A percentile compares a stretch with the other conserved stretches of the same genome.
These are phyloP conservation scores for Tinea pellionella DNA, from an alignment of 2,888 invertebrate genomes.

Conservation along the genomic window DNA sequence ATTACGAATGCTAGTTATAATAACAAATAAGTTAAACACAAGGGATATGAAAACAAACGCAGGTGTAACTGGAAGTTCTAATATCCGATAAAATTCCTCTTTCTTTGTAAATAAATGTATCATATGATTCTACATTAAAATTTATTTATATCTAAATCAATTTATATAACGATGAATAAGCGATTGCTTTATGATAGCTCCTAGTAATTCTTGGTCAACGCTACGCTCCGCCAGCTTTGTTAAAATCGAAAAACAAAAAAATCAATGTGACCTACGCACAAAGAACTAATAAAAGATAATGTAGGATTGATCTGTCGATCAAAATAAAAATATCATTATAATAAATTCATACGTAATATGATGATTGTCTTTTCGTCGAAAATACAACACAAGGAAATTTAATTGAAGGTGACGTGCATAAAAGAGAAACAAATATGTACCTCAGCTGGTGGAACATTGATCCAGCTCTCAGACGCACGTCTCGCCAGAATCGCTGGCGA, in stretches of 20 bases:
- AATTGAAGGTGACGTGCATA: not conserved
- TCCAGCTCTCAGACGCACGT: constrained; percentile 91
- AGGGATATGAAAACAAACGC: too few species aligned
- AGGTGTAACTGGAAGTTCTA: too few species aligned
- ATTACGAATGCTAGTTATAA: too few species aligned
- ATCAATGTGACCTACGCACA: not conserved
- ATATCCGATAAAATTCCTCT: too few species aligned
- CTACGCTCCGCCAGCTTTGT: not conserved
- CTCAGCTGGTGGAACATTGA: constrained; percentile 88
- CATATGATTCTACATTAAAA: too few species aligned
- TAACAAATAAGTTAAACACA: too few species aligned
- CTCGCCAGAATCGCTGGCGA: constrained; percentile 89
- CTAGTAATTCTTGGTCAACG: not conserved
- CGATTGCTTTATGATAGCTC: not conserved
- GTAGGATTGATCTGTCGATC: not conserved
- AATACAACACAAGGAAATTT: not conserved
- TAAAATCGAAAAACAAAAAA: not conserved
- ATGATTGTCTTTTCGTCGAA: too few species aligned
- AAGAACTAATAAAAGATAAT: not conserved
- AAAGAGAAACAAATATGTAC: constrained; percentile 50
- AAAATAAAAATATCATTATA: not conserved
- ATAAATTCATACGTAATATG: too few species aligned
- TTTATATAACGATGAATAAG: too few species aligned
- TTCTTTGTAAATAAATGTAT: too few species aligned
- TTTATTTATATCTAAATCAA: too few species aligned